Conservation (phyloP, 2,113 vertebrate species). For the Mobula hypostoma region DNA sequence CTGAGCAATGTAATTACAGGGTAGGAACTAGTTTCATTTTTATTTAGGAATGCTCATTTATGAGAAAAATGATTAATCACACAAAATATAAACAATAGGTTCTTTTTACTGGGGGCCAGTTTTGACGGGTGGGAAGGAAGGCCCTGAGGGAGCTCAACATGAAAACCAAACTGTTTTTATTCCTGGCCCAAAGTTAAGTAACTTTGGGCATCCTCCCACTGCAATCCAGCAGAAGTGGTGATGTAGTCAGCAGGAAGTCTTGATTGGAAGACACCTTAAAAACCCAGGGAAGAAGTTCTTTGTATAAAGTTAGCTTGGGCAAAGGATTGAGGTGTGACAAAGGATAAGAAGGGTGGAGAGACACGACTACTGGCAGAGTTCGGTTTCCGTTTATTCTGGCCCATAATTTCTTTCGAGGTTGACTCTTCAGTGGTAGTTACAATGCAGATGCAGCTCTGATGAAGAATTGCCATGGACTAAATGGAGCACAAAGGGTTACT, state of each 20-base stretch:
- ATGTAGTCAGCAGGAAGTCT: not conserved
- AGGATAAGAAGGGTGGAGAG: not conserved
- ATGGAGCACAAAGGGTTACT: not conserved
- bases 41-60: not conserved
- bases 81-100: not conserved
- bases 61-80: not conserved
- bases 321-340: not conserved
- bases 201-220: not conserved
- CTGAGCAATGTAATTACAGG: not conserved
- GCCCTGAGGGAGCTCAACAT: not conserved
- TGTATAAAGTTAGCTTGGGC: not conserved
- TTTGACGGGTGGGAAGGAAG: not conserved
- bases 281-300: not conserved
- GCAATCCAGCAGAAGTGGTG: not conserved
- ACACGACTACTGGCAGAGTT: not conserved
- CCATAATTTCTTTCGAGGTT: not conserved
- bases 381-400: not conserved
- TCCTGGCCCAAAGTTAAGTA: not conserved
- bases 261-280: not conserved
- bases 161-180: not conserved
- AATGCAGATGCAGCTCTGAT: not conserved
- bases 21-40: conserved; percentile 1
- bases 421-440: not conserved
- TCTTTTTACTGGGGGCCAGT: not conserved
- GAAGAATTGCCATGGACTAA: not conserved